These are phyloP conservation scores for Odontocolon sp. DNA, from an alignment of 2,888 invertebrate genomes.

Conservation along the genomic window DNA sequence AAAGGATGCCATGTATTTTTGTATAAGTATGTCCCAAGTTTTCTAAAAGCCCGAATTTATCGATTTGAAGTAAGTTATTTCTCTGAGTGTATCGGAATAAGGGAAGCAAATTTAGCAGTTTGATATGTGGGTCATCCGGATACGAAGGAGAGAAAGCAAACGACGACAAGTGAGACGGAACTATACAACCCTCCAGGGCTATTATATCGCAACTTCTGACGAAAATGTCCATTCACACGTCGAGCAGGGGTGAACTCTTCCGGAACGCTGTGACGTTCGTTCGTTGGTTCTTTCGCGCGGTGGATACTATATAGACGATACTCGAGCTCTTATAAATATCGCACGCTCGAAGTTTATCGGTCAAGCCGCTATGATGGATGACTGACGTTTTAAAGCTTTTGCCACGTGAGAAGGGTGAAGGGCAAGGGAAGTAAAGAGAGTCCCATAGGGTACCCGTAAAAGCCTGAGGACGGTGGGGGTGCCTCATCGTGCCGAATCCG, in stretches of 20 bases:
- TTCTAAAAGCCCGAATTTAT: too few species aligned
- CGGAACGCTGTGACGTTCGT: slow-evolving; percentile 27
- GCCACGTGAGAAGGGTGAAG: not conserved
- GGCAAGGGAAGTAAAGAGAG: too few species aligned
- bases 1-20: too few species aligned
- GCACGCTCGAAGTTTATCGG: slow-evolving; percentile 51
- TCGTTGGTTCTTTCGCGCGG: not conserved
- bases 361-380: slow-evolving; percentile 55
- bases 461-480: slow-evolving; percentile 4
- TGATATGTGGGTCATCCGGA: not conserved
- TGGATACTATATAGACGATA: slow-evolving; percentile 3
- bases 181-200: not conserved
- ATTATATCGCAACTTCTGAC: not conserved
- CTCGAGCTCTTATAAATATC: slow-evolving; percentile 33
- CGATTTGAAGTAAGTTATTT: too few species aligned
- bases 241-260: slow-evolving; percentile 13
- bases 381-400: slow-evolving; percentile 51
- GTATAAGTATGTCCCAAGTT: too few species aligned
- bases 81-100: too few species aligned
- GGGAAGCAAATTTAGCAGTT: not conserved
- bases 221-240: slow-evolving; percentile 22
- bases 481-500: slow-evolving; percentile 39
- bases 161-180: not conserved
- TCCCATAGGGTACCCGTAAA: slow-evolving; percentile 8
- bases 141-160: not conserved